Percentiles rank a stretch among this genome's conserved stretches.
These are phyloP conservation scores for Burhinus bistriatus DNA, from an alignment of 2,113 vertebrate species.

Conservation along the genomic window DNA sequence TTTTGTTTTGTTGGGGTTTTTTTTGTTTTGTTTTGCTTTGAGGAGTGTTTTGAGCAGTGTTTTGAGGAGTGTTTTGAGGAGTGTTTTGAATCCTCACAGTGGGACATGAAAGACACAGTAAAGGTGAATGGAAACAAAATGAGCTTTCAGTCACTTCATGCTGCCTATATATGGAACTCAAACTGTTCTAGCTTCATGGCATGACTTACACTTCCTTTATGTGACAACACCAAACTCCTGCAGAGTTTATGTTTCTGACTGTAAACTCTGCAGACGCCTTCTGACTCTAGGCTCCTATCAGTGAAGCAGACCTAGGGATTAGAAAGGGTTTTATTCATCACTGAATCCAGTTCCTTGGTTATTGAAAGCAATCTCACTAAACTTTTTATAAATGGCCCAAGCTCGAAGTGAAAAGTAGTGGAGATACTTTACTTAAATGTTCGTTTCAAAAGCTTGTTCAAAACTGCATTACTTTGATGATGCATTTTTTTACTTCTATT, in stretches of 20 bases:
- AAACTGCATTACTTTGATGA: neutral
- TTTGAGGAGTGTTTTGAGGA: neutral
- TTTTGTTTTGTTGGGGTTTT: neutral
- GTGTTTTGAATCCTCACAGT: neutral
- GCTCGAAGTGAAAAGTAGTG: neutral
- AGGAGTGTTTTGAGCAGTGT: neutral
- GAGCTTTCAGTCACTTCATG: neutral
- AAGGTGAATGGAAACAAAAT: neutral
- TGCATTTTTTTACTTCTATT: neutral
- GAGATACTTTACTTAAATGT: neutral
- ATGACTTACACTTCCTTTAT: neutral
- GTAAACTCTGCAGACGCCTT: neutral
- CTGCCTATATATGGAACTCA: neutral
- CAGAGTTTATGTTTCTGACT: neutral
- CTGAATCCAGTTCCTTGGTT: neutral
- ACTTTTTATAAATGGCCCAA: neutral
- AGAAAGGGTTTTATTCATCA: neutral
- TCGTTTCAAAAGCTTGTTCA: neutral
- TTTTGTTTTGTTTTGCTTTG: neutral
- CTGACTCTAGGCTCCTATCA: neutral
- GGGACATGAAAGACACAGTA: neutral
- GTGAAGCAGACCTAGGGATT: neutral
- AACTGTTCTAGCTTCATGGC: neutral
- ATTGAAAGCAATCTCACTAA: neutral
- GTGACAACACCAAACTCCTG: neutral